A percentile compares a stretch with the other conserved stretches of the same genome.
phyloP scores from a whole-genome alignment of 92 coral and sea anemone species.

The Palythoa grandiflora region DNA sequence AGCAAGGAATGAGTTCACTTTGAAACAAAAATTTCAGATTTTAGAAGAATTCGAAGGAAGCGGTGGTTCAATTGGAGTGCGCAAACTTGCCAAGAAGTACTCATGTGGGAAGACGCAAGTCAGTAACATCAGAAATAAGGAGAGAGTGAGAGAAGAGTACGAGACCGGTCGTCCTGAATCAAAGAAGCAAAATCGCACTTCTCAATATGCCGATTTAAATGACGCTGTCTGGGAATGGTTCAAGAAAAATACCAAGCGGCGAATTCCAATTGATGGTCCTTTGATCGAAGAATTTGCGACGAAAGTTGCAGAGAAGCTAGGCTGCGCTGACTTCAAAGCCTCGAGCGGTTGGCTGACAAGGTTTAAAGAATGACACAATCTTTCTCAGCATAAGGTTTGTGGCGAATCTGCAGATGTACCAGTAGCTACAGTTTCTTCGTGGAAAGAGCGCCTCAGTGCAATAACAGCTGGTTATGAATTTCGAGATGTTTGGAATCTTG shows the following conservation, averaged over 20 bases:
- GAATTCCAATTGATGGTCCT: slow-evolving; percentile 54
- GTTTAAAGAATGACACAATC: slow-evolving; percentile 59
- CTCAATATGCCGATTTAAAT: slow-evolving; percentile 44
- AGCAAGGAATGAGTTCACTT: no score
- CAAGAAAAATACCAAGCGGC: slow-evolving; percentile 50
- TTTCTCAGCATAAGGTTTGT: slow-evolving; percentile 59
- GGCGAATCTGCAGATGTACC: slow-evolving; percentile 63
- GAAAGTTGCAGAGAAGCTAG: slow-evolving; percentile 45
- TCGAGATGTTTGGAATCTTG: slow-evolving; percentile 42
- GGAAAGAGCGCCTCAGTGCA: slow-evolving; percentile 54
- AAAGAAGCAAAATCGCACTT: no score
- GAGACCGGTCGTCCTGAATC: no score
- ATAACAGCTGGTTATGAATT: slow-evolving; percentile 50
- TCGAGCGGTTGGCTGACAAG: slow-evolving; percentile 50
- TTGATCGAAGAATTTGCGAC: slow-evolving; percentile 52
- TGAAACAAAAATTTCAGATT: no score
- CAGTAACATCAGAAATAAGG: no score
- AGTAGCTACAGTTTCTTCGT: slow-evolving; percentile 49
- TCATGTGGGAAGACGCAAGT: no score
- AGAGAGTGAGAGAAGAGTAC: no score
- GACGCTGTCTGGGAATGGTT: slow-evolving; percentile 42
- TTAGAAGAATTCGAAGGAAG: no score
- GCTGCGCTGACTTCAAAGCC: slow-evolving; percentile 55
- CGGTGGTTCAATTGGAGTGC: no score
- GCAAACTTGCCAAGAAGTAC: no score